Base-by-base conservation (phyloP, 2,888 invertebrate species). In the Dicranocentrus wangi region DNA sequence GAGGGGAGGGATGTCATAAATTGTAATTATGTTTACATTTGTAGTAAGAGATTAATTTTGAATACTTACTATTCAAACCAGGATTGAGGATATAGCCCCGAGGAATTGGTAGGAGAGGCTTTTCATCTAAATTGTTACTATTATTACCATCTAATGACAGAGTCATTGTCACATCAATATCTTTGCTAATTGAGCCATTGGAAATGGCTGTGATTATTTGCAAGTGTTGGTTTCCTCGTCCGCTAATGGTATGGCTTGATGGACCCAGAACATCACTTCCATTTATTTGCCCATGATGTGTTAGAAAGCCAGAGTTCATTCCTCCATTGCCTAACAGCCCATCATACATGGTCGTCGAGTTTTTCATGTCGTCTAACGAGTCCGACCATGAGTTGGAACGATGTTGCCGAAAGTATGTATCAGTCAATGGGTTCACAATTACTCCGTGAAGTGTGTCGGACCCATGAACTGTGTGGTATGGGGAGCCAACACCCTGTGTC, bases 341-440 rank as follows among this genome's bases (percentile, higher is more conserved):
- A 70, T 70, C 78, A 23, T 53, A 68, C 43, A 80, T 70, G 3
- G 42, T 58, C 15, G 28, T 68, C 19, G 58, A 28, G 19, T 43
- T 68, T 76, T 90, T 90, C 58, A 92, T 89, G 87, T 93, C 93
- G 88, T 96, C 96, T 83, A 95, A 91, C 0, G 94, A 95, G 87
- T 95, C 95, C 0, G 95, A 95, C 92, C 95, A 95, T 0, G 95
- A 95, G 88, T 94, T 96, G 70, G 95, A 96, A 42, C 95, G 92
- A 66, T 93, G 91, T 83, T 92, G 92, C 87, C 92, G 92, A 55
- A 83, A 85, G 68, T 85, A 84, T 13, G 65, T 76, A 25, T 86
- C 85, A 42, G 80, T 65, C 2, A 93, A 88, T 42, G 92, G 91
- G 32, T 93, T 93, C 82, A 94, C 91, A 79, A 92, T 93, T 92